Evolutionary conservation across 2,113 vertebrate genomes (phyloP), one percentile per base, ranked within the genome.

Genomic region (Scolopax mira): DNA sequence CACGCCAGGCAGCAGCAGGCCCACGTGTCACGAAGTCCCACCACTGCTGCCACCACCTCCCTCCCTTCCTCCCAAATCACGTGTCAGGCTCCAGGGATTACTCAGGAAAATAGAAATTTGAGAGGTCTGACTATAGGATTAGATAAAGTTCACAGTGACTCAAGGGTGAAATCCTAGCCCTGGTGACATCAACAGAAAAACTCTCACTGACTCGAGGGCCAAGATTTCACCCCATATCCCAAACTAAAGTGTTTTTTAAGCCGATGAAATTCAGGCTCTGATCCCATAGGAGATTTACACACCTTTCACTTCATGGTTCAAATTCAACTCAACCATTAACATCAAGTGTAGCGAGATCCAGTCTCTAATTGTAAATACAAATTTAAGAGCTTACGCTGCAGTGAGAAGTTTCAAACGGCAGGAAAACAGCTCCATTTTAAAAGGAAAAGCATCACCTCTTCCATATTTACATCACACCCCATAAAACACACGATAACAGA

Each of bases 61-160:
- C 51, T 66, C 44, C 69, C 4, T 7, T 13, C 27, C 42, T 60
- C 37, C 3, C 0, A 24, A 18, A 70, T 39, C 41, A 51, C 3
- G 3, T n/a, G 35, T 12, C 27, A 70, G 27, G 54, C 33, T 73
- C 54, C 30, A 24, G 30, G 42, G 33, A 51, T 54, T 49, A 83
- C 42, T 92, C 42, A 65, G 69, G 79, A 86, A 90, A 94, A 95
- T 3, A 93, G 95, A 95, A 96, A 97, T 71, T 51, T 75, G 96
- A 97, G 96, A 93, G 6, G 86, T 67, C 79, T 22, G 39, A 90
- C 60, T 2, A 4, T 14, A 87, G 88, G 88, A 92, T 89, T 87
- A 96, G 79, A 94, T 83, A 96, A 96, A 95, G 96, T 95, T 95
- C 96, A 96, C 55, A 80, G 92, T 16, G 80, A 79, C 80, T 89